Percentiles rank a stretch among this genome's conserved stretches.
Evolutionary conservation across 2,113 vertebrate species (phyloP).

Genomic region (Pachyramphus minor): DNA sequence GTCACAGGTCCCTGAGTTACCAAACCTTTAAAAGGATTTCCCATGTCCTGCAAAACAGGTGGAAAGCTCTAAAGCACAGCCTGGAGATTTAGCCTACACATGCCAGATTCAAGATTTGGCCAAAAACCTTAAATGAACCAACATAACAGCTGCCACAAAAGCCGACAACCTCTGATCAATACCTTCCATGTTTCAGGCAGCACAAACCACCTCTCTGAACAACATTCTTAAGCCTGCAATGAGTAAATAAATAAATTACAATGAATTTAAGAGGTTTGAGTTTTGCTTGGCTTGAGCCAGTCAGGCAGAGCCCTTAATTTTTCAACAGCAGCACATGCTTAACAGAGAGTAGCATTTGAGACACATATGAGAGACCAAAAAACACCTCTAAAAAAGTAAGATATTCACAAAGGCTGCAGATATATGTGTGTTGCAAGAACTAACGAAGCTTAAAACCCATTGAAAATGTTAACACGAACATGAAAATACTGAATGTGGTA

Average conservation of each 20-base stretch:
- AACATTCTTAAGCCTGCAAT: background rate
- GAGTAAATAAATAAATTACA: background rate
- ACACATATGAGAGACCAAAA: background rate
- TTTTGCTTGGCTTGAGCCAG: background rate
- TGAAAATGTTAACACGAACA: constrained; percentile 6
- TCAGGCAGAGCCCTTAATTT: background rate
- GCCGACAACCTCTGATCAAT: background rate
- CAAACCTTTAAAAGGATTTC: background rate
- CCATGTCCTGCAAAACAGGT: background rate
- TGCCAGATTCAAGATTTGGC: background rate
- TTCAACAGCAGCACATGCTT: background rate
- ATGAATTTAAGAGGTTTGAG: background rate
- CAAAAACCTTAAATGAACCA: constrained; percentile 22
- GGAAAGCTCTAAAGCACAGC: background rate
- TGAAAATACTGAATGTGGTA: background rate
- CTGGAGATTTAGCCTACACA: background rate
- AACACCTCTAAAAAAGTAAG: background rate
- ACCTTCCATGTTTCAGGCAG: background rate
- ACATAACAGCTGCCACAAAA: background rate
- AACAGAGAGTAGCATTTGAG: background rate
- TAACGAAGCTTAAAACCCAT: background rate
- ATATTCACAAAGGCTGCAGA: background rate
- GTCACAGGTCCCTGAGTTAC: background rate
- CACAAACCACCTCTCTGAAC: background rate
- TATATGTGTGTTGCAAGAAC: background rate